These are phyloP conservation scores for Amiota communis DNA, from an alignment of 2,888 invertebrate species.

Conservation along the genomic window DNA sequence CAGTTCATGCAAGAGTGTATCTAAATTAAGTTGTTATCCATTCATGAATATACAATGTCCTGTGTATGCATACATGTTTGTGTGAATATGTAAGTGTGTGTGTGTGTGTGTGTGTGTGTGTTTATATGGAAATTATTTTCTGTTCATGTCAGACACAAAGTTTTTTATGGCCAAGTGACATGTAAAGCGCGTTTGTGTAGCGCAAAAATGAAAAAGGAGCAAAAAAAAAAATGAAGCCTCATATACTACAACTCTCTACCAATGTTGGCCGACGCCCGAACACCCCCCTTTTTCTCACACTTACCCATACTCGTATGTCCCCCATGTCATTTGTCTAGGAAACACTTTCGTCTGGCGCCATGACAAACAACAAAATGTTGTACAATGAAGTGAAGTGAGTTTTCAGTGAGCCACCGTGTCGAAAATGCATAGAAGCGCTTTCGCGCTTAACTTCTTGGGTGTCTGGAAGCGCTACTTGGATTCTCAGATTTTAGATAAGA, in stretches of 20 bases:
- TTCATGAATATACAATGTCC: conserved; percentile 53
- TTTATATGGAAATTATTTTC: conserved; percentile 69
- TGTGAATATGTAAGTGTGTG: conserved; percentile 47
- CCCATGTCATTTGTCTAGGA: conserved; percentile 53
- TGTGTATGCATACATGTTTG: too few species aligned
- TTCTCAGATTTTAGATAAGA: conserved; percentile 55
- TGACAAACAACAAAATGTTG: conserved; percentile 35
- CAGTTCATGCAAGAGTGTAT: conserved; percentile 50
- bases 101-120: background rate
- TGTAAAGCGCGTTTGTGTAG: conserved; percentile 51
- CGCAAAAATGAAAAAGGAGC: background rate
- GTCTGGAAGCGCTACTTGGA: conserved; percentile 56
- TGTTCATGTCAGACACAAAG: conserved; percentile 70
- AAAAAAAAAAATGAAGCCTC: background rate
- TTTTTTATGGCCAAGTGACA: conserved; percentile 71
- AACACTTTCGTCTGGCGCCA: conserved; percentile 59
- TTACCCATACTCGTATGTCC: background rate
- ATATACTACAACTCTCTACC: background rate
- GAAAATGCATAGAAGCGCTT: conserved; percentile 2
- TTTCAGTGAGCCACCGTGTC: conserved; percentile 3
- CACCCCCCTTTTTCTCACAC: background rate
- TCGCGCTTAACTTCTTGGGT: conserved; percentile 21
- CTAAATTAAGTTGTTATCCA: conserved; percentile 71
- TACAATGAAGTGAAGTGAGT: conserved; percentile 26
- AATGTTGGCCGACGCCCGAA: background rate